Evolutionary conservation across 2,113 vertebrate species (phyloP).

Genomic region (Lagenorhynchus albirostris): DNA sequence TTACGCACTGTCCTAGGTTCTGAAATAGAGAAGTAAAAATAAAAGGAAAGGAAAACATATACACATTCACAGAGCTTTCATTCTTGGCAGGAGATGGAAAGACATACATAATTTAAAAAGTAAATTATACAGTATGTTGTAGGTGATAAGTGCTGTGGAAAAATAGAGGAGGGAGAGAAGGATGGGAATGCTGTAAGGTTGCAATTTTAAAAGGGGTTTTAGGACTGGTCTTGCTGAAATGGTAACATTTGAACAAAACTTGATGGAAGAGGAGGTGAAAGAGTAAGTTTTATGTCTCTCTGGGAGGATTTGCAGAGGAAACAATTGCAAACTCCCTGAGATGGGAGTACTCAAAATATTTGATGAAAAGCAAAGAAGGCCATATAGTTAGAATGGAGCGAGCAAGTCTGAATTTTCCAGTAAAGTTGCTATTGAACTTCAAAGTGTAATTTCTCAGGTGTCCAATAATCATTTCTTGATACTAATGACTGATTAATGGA

Average conservation of each 20-base stretch:
- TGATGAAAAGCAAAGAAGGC: neutral
- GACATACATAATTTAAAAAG: constrained; percentile 6
- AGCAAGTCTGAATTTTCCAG: neutral
- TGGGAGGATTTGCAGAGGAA: neutral
- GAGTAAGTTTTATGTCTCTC: neutral
- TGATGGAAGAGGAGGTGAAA: neutral
- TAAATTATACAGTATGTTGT: neutral
- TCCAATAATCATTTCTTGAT: neutral
- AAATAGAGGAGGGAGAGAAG: neutral
- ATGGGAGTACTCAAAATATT: neutral
- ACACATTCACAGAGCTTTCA: neutral
- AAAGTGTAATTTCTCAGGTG: neutral
- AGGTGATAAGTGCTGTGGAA: neutral
- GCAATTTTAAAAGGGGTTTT: neutral
- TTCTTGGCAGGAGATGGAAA: neutral
- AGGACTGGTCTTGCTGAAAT: neutral
- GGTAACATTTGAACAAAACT: neutral
- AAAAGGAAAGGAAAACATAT: neutral
- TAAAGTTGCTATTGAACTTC: neutral
- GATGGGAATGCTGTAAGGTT: neutral
- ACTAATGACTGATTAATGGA: constrained; percentile 1
- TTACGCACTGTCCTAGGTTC: neutral
- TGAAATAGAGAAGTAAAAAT: neutral
- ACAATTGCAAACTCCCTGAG: neutral
- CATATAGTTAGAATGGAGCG: neutral